Percentiles rank a stretch among this genome's conserved stretches.
Conservation (phyloP, 2,888 invertebrate genomes). For the Synanthedon myopaeformis region DNA sequence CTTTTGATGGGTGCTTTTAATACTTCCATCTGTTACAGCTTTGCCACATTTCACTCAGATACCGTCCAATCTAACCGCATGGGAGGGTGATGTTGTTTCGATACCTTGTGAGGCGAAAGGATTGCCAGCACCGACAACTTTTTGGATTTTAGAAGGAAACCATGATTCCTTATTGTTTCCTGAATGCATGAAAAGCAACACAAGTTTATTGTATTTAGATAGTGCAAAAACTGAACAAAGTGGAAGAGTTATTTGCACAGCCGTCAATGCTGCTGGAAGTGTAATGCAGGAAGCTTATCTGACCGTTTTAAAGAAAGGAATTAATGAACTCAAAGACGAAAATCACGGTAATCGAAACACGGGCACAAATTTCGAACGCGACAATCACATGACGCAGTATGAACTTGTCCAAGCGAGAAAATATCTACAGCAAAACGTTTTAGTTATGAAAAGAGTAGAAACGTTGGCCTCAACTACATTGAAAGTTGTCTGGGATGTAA, state of each 20-base stretch:
- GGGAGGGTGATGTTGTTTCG: conserved; percentile 87
- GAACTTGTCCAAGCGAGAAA: conserved; percentile 83
- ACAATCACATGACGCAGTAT: conserved; percentile 73
- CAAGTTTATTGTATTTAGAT: conserved; percentile 60
- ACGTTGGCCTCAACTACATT: conserved; percentile 81
- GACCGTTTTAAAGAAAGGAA: conserved; percentile 54
- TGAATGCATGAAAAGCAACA: conserved; percentile 63
- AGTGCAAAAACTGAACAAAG: conserved; percentile 54
- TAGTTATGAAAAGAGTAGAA: conserved; percentile 76
- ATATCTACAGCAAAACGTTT: conserved; percentile 82
- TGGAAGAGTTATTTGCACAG: conserved; percentile 62
- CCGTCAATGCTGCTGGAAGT: conserved; percentile 63
- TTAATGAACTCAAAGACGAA: conserved; percentile 44
- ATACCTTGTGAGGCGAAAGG: conserved; percentile 94
- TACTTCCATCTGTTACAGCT: conserved; percentile 75
- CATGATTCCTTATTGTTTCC: conserved; percentile 73
- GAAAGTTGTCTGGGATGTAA: conserved; percentile 85
- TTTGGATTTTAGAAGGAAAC: conserved; percentile 95
- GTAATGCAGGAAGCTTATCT: conserved; percentile 65
- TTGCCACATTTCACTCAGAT: conserved; percentile 88
- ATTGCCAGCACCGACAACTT: conserved; percentile 92
- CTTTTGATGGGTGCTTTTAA: conserved; percentile 45
- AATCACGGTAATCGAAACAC: conserved; percentile 38
- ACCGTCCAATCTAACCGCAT: conserved; percentile 89
- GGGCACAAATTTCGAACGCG: conserved; percentile 42